Percentiles rank a stretch among this genome's conserved stretches.
Conservation (phyloP, 23 tunicate species). For the Oikopleura dioica region DNA sequence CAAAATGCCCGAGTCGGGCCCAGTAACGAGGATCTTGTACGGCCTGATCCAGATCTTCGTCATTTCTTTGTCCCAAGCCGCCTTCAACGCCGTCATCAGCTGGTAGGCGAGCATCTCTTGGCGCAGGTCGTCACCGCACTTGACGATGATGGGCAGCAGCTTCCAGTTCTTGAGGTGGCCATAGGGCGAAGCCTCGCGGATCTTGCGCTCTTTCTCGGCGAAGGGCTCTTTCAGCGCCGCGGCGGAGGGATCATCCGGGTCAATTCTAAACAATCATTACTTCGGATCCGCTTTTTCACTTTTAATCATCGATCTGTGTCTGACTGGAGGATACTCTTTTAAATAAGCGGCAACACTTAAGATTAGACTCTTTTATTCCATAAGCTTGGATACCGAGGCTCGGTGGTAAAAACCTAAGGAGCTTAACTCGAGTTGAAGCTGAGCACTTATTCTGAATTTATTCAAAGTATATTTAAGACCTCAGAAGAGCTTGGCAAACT, state of each 20-base stretch:
- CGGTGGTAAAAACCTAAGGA: no score
- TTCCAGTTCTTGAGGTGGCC: slow-evolving; percentile 91
- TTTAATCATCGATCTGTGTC: no score
- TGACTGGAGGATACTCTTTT: no score
- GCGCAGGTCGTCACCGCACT: slow-evolving; percentile 91
- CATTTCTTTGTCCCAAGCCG: slow-evolving; percentile 51
- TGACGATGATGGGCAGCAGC: slow-evolving; percentile 58
- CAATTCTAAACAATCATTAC: slow-evolving; percentile 72
- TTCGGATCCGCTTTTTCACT: no score
- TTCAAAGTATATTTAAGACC: no score
- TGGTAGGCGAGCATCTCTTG: slow-evolving; percentile 90
- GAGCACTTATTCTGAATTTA: no score
- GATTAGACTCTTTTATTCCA: no score
- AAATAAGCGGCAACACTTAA: no score
- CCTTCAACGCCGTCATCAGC: slow-evolving; percentile 40
- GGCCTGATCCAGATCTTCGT: slow-evolving; percentile 92
- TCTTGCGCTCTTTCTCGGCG: slow-evolving; percentile 40
- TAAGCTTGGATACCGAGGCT: no score
- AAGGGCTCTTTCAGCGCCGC: slow-evolving; percentile 94
- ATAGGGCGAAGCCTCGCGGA: slow-evolving; percentile 79
- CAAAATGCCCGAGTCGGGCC: slow-evolving; percentile 72
- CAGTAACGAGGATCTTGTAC: slow-evolving; percentile 72
- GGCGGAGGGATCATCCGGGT: slow-evolving; percentile 96
- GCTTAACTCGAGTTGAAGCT: no score
- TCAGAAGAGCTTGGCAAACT: no score